phyloP scores from a whole-genome alignment of 30 jellyfish, hydroid and myxozoan genomes.

The Rhopilema esculentum region DNA sequence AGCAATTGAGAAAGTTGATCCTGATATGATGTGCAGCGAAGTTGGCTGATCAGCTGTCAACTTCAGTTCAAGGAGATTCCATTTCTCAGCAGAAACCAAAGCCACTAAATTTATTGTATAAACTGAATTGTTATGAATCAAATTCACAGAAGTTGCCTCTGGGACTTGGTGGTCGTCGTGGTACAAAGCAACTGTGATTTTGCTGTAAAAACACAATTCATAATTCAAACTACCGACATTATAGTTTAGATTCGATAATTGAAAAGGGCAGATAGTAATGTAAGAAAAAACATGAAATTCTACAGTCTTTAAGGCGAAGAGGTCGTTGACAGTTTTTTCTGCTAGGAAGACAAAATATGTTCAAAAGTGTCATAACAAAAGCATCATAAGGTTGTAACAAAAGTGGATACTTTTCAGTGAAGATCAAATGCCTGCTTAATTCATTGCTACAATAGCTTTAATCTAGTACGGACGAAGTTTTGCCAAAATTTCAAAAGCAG shows the following conservation, averaged over 20 bases:
- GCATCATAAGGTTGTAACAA: no score
- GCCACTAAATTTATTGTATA: slow-evolving; percentile 26
- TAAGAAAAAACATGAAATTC: no score
- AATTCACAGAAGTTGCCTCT: not conserved
- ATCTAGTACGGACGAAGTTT: no score
- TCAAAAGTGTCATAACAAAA: no score
- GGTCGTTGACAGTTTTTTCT: no score
- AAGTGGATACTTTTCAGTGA: no score
- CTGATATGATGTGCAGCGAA: slow-evolving; percentile 6
- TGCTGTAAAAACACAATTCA: slow-evolving; percentile 3
- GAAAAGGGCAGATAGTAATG: not conserved
- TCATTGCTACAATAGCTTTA: no score
- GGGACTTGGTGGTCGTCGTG: slow-evolving; percentile 1
- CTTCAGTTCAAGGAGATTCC: slow-evolving; percentile 46
- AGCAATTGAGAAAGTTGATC: slow-evolving; percentile 56
- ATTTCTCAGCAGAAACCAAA: slow-evolving; percentile 28
- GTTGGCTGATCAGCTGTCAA: not conserved
- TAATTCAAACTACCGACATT: no score
- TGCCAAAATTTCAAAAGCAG: no score
- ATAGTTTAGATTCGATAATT: not conserved
- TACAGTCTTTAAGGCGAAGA: no score
- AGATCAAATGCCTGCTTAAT: no score
- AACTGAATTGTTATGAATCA: not conserved
- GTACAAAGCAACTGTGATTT: slow-evolving; percentile 16
- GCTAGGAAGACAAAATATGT: no score